Percentiles rank a stretch among this genome's conserved stretches.
Conservation (phyloP, 2,888 invertebrate species). For the Leucania comma region DNA sequence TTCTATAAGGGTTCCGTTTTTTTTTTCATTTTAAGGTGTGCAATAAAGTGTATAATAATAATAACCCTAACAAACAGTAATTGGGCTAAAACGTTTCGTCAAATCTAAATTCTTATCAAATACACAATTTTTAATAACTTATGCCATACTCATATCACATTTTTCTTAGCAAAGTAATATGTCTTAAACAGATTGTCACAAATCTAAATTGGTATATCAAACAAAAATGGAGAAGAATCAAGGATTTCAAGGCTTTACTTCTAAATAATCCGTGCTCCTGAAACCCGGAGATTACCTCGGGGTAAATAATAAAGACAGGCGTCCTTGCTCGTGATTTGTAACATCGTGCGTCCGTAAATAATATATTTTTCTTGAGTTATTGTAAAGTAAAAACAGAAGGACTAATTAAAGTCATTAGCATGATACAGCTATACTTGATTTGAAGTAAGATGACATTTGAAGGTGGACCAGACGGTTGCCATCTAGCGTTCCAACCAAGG, state of each 20-base stretch:
- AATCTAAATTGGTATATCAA: constrained; percentile 4
- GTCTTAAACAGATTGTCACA: neutral
- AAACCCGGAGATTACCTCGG: constrained; percentile 36
- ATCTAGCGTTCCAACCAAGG: too few species aligned
- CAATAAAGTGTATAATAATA: too few species aligned
- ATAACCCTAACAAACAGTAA: too few species aligned
- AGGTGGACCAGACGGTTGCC: too few species aligned
- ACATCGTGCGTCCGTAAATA: constrained; percentile 44
- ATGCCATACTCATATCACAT: neutral
- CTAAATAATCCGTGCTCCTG: constrained; percentile 20
- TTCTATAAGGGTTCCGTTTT: too few species aligned
- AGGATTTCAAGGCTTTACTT: constrained; percentile 15
- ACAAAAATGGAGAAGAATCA: constrained; percentile 7
- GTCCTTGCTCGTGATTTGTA: constrained; percentile 55
- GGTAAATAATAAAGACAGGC: constrained; percentile 52
- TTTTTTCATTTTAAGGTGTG: too few species aligned
- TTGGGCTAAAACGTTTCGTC: too few species aligned
- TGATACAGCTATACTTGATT: neutral
- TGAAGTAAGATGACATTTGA: too few species aligned
- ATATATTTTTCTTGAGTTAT: constrained; percentile 33
- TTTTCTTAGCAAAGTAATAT: neutral
- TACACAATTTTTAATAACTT: too few species aligned
- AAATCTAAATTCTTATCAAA: too few species aligned
- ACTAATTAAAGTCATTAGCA: neutral
- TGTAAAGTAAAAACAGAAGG: constrained; percentile 9